Evolutionary conservation across 2,113 vertebrate genomes (phyloP), one percentile per base, ranked within the genome.

Genomic region (Pangasianodon gigas): DNA sequence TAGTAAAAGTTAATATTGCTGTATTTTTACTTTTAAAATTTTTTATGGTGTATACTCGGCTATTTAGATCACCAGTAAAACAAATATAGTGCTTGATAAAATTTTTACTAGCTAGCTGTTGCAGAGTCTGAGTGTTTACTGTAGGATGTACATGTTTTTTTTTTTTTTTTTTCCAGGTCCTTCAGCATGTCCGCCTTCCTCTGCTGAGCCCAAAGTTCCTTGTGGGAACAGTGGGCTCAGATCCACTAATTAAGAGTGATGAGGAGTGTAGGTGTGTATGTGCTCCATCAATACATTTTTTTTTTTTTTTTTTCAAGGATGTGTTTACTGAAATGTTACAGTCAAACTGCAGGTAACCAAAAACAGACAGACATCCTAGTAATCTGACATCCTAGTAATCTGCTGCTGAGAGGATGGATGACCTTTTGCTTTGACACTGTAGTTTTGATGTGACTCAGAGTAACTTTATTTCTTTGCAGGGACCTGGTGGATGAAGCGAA

Each of bases 401-500:
- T 79, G 44, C 18, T 74, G 4, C 44, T 7, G 21, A 0, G 24
- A 13, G 5, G 26, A 77, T 24, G 13, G 14, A 80, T 80, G 46
- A 29, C 19, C 0, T 18, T 71, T 71, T 71, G 11, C n/a, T 69
- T 69, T 32, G 29, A 69, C 3, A 5, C 4, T 3, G 24, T 29
- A 51, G 21, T 56, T 54, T 56, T 82, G 2, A 82, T 21, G 51
- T 51, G 52, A 1, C 7, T 82, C 51, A 2, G 29, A 44, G 71
- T 19, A 18, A 54, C 2, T 79, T 84, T 71, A 80, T 52, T 91
- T 85, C 11, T 81, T 44, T 92, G 6, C 92, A 99, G 98, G 94
- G 98, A 99, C 93, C 95, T 99, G 86, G 98, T 99, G 44, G 98
- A 99, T 93, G 98, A 99, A 94, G 98, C 98, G 13, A 99, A 99